Percentiles rank a stretch among this genome's conserved stretches.
These are phyloP conservation scores for Propithecus deckenii DNA, from an alignment of 2,797 vertebrate species.

Conservation along the genomic window DNA sequence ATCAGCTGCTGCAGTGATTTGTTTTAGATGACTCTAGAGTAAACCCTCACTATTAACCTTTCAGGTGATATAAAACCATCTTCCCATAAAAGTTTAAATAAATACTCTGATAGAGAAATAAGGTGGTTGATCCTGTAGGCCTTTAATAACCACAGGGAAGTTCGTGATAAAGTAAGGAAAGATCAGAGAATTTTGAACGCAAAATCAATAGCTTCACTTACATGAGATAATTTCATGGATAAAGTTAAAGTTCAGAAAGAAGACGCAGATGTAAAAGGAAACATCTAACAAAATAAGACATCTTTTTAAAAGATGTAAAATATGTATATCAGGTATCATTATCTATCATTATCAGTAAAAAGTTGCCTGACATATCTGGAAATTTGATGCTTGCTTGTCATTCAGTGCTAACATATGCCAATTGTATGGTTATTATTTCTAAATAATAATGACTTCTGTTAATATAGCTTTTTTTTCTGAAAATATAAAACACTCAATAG, in stretches of 20 bases:
- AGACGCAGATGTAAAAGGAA: background rate
- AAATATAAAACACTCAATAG: background rate
- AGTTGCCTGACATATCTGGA: background rate
- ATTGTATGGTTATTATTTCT: background rate
- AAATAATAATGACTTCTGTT: background rate
- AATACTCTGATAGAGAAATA: background rate
- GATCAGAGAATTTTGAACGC: background rate
- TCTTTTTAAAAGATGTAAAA: background rate
- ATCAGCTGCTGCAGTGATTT: background rate
- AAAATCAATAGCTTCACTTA: background rate
- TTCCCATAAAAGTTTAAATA: slow-evolving; percentile 6
- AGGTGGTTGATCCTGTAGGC: background rate
- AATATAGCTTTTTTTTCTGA: background rate
- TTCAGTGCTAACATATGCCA: accelerated
- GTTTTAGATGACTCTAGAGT: background rate
- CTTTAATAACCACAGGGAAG: background rate
- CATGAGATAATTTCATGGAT: background rate
- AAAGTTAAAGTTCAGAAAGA: background rate
- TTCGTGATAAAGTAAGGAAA: background rate
- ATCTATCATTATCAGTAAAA: background rate
- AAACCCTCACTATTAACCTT: background rate
- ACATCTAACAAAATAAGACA: background rate
- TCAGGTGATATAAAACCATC: background rate
- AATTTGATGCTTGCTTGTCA: background rate
- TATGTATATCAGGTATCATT: background rate